Percentiles rank a stretch among this genome's conserved stretches.
phyloP scores from a whole-genome alignment of 1,140 invertebrate genomes.

The Trinorchestia longiramus region DNA sequence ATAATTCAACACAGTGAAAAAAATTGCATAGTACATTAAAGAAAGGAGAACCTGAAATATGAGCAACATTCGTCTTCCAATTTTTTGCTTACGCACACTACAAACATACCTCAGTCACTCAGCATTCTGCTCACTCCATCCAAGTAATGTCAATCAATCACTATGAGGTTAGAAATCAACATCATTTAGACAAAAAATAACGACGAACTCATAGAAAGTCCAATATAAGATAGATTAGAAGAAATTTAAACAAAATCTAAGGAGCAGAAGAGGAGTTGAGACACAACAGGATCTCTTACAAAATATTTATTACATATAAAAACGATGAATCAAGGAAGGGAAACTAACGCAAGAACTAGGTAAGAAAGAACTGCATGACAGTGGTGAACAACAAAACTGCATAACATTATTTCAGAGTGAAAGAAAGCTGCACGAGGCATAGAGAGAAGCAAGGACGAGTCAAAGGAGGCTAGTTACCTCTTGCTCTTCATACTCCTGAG shows the following conservation, averaged over 20 bases:
- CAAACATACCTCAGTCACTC: too few species aligned
- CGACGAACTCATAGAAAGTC: not conserved
- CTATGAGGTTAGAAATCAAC: not conserved
- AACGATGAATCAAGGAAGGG: not conserved
- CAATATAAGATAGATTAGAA: not conserved
- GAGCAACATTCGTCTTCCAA: not conserved
- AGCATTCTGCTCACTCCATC: not conserved
- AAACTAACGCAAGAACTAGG: not conserved
- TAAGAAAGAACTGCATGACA: not conserved
- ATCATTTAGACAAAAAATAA: not conserved
- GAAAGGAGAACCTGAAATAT: not conserved
- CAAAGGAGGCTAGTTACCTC: not conserved
- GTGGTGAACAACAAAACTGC: not conserved
- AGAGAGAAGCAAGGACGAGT: not conserved
- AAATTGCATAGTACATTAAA: not conserved
- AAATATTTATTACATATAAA: too few species aligned
- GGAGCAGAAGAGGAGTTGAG: not conserved
- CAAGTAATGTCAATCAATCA: not conserved
- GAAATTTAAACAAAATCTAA: not conserved
- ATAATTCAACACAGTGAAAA: not conserved
- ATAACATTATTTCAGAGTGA: not conserved
- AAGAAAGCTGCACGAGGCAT: not conserved
- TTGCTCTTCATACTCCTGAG: constrained; percentile 21
- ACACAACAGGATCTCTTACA: not conserved
- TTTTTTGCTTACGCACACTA: not conserved